Evolutionary conservation across 2,888 invertebrate species (phyloP), one percentile per base, ranked within the genome.

Genomic region (Strigamia maritima): DNA sequence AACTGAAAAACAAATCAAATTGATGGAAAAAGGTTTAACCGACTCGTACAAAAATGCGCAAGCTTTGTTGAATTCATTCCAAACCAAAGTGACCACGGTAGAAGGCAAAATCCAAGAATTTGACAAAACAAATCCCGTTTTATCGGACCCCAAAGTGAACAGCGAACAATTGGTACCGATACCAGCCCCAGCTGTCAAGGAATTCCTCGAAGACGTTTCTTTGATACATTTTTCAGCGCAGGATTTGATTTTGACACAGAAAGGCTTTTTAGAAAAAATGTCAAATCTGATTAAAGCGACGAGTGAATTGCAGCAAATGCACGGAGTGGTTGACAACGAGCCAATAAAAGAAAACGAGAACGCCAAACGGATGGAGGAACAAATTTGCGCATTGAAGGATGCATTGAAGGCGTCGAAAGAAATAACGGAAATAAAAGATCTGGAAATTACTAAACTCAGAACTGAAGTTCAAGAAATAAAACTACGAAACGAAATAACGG

Each of bases 321-420:
- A 80, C 79, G 54, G 31, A 78, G 26, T 40, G 49, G 38, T 22
- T 77, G 1, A 60, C 35, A 1, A 60, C 19, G 10, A 19, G 24
- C 24, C 19, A 12, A 6, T 24, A 6, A 10, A 19, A 0, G 16
- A 10, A 6, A 49, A 49, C 19, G n/a, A n/a, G n/a, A 76, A 60
- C 7, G 74, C 44, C 22, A 54, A 19, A 22, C 60, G 76, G 16
- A 49, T 80, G 38, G 77, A 79, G 28, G 81, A 81, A 35, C 80
- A 82, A 76, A 79, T 83, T 28, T 80, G 81, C 28, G 81, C 81
- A 1, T 79, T 83, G 35, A 83, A 83, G 75, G 80, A 82, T 16
- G 81, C 84, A 78, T 81, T 84, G 16, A 83, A 83, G 74, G 94
- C 81, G 90, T 91, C 84, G 91, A 77, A 80, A 49, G 80, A 81